These are phyloP conservation scores for Stenolophus ochropezus DNA, from an alignment of 2,888 invertebrate species.

Conservation along the genomic window DNA sequence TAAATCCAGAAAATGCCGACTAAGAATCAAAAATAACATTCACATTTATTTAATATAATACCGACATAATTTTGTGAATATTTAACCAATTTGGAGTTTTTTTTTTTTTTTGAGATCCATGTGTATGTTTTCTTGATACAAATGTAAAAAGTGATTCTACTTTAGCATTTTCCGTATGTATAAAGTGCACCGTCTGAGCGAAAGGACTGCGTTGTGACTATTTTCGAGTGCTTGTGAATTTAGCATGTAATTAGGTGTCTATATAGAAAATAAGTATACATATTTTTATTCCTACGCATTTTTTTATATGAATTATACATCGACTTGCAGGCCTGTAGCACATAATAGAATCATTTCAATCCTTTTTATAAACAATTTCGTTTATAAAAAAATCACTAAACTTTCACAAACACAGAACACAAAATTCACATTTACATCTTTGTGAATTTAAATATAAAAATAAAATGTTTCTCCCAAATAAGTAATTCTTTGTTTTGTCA, in stretches of 20 bases:
- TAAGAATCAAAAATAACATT: conserved; percentile 21
- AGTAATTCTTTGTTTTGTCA: conserved; percentile 55
- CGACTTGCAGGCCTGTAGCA: conserved; percentile 60
- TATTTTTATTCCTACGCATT: conserved; percentile 59
- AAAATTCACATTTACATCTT: conserved; percentile 44
- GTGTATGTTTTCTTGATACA: background rate
- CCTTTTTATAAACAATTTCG: conserved; percentile 45
- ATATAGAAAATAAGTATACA: conserved; percentile 55
- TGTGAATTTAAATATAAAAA: conserved; percentile 22
- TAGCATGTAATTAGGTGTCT: conserved; percentile 56
- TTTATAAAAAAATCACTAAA: conserved; percentile 46
- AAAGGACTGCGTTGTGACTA: conserved; percentile 13
- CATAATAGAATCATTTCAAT: conserved; percentile 41
- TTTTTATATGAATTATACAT: conserved; percentile 60
- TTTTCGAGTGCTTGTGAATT: conserved; percentile 30
- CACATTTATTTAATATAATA: background rate
- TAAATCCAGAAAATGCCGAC: conserved; percentile 40
- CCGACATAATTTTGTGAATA: background rate
- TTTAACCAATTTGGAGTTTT: background rate
- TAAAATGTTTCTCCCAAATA: conserved; percentile 49
- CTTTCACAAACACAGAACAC: conserved; percentile 31
- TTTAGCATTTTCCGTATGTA: conserved; percentile 37
- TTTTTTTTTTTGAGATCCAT: background rate
- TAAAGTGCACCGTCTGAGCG: conserved; percentile 25
- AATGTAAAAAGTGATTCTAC: conserved; percentile 29